Conservation (phyloP, 2,797 vertebrate species). For the Myotis planiceps region DNA sequence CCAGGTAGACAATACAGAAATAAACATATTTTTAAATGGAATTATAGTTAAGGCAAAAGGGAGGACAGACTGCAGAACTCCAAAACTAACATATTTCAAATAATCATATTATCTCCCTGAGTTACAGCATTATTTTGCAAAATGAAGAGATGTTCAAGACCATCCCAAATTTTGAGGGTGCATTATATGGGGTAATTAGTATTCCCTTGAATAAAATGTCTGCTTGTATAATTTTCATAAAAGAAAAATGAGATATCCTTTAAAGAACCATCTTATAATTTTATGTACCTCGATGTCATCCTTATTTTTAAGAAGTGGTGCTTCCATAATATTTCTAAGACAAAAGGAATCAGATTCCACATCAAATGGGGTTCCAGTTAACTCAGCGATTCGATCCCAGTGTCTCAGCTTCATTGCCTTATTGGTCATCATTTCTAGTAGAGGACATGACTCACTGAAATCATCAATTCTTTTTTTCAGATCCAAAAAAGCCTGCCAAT, state of each 20-base stretch:
- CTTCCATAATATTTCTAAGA: slow-evolving; percentile 88
- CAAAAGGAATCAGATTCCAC: slow-evolving; percentile 87
- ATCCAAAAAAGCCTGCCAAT: slow-evolving; percentile 88
- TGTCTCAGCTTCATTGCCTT: slow-evolving; percentile 89
- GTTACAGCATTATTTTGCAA: background rate
- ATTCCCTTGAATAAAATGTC: background rate
- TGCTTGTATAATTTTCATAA: background rate
- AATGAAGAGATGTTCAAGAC: background rate
- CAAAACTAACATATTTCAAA: slow-evolving; percentile 1
- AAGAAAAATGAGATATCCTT: background rate
- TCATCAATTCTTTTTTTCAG: slow-evolving; percentile 88
- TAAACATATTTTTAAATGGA: background rate
- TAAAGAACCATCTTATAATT: background rate
- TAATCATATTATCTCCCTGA: background rate
- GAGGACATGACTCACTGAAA: slow-evolving; percentile 87
- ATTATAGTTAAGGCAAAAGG: background rate
- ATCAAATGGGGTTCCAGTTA: slow-evolving; percentile 86
- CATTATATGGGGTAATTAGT: background rate
- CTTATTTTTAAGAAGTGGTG: slow-evolving; percentile 87
- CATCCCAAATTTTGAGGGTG: background rate
- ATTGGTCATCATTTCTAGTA: slow-evolving; percentile 88
- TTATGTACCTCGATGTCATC: slow-evolving; percentile 86
- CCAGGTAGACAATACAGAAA: background rate
- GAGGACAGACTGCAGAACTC: background rate
- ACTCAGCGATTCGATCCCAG: slow-evolving; percentile 87